Conservation (phyloP, 2,888 invertebrate genomes). For the Timandra comae region DNA sequence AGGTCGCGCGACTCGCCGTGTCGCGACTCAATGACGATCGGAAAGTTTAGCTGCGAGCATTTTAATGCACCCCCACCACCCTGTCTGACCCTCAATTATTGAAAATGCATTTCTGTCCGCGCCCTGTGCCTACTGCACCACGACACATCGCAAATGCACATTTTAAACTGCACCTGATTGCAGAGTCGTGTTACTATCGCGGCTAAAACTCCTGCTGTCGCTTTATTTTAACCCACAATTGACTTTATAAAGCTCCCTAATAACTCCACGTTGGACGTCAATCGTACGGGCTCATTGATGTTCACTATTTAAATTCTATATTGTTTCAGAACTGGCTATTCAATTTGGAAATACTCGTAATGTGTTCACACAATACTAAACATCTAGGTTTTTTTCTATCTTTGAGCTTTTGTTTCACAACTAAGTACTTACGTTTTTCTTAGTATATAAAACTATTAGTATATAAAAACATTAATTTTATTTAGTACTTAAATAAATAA, state of each 20-base stretch:
- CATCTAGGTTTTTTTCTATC: too few relatives aligned
- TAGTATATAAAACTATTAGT: too few relatives aligned
- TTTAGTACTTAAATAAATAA: too few relatives aligned
- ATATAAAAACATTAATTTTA: too few relatives aligned
- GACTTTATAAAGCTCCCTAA: slow-evolving; percentile 37
- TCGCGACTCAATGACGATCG: slow-evolving; percentile 43
- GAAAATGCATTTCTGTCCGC: slow-evolving; percentile 73
- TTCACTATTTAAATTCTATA: too few relatives aligned
- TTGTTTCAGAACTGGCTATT: too few relatives aligned
- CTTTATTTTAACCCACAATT: slow-evolving; percentile 54
- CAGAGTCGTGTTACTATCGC: slow-evolving; percentile 65
- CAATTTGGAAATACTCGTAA: too few relatives aligned
- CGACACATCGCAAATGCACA: slow-evolving; percentile 73
- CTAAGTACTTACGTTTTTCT: too few relatives aligned
- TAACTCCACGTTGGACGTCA: slow-evolving; percentile 27
- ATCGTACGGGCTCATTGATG: slow-evolving; percentile 3
- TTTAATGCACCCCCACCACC: slow-evolving; percentile 65
- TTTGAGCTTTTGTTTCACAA: too few relatives aligned
- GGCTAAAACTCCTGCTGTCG: slow-evolving; percentile 63
- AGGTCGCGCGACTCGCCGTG: slow-evolving; percentile 15
- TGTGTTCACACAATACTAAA: too few relatives aligned
- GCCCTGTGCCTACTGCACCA: slow-evolving; percentile 53
- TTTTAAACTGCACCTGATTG: slow-evolving; percentile 76
- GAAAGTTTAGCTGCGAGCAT: slow-evolving; percentile 63
- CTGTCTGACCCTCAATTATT: slow-evolving; percentile 76